Base-by-base conservation (phyloP, 2,888 invertebrate genomes). In the Cephus pulcher region DNA sequence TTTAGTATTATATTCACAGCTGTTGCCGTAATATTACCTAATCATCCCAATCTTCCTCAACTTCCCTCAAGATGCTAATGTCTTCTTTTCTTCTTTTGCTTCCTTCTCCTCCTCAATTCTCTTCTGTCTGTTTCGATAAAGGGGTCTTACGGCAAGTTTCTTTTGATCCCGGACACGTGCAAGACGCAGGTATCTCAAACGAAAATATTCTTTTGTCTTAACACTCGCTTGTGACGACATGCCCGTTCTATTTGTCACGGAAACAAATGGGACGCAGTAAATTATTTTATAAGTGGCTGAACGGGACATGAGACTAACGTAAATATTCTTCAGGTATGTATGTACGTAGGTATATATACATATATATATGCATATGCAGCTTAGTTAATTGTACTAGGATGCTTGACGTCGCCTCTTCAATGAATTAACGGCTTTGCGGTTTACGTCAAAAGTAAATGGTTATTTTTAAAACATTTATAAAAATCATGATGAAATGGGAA, bases 161-260 rank as follows among this genome's bases (percentile, higher is more conserved):
- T 71, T 71, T 71, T 34, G 34, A 71, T 71, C 32, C 71, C 9
- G 34, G 71, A 71, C 34, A 33, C 71, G 71, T 34, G 71, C 34
- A 34, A 32, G 12, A 33, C 12, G 15, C 32, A 34, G 15, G 71
- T 4, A 33, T 32, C 71, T 23, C 6, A 30, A 71, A 71, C 12
- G 34, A 71, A 71, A 71, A 71, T 71, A 71, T 71, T 71, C 71
- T 71, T 71, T 71, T 71, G 71, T 71, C 71, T 71, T 71, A 71
- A 4, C 12, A 32, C 12, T 15, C 37, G 37, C 33, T 71, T 71
- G 34, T 32, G 11, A 71, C 33, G 71, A 71, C 32, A 23, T 34
- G 71, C 71, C 32, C 33, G 34, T 71, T 32, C 71, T 71, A 32
- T 71, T 34, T 34, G 71, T 34, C 34, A 33, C 71, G 71, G 34